Base-by-base conservation (phyloP, 2,888 invertebrate genomes). In the Spisula solida region DNA sequence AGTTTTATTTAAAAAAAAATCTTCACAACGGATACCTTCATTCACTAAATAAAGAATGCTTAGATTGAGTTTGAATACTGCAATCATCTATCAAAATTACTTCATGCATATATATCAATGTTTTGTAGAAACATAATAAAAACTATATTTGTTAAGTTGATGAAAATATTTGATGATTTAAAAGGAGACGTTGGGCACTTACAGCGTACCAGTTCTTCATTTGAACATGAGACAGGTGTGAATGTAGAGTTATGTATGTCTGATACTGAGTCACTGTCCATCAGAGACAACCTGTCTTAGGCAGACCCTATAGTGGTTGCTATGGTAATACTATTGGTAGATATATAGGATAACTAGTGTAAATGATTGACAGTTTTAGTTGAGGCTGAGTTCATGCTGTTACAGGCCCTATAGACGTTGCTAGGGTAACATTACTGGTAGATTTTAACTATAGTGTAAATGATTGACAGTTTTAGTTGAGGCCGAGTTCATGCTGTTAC, bases 221-320 rank as follows among this genome's bases (percentile, higher is more conserved):
- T 79, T 84, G 41, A 83, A 84, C 51, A 55, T 79, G 79, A 85
- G 79, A 51, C 85, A 85, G 48, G 85, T 55, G 41, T 85, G 85
- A 85, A 79, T 85, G 85, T 56, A 55, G 29, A 66, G 60, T 82
- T 25, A 51, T 75, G 79, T 29, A 75, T 85, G 85, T 51, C n/a
- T 85, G 85, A 29, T 51, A 41, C 29, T 34, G 75, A 75, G 55
- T 85, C 85, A 85, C 85, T 85, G 85, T 85, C 85, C 85, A 79
- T 85, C 85, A 56, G 56, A 51, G 51, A 51, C 51, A 14, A 51
- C 51, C 51, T 51, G 51, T 51, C 51, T 51, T 51, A 51, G 51
- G 51, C 51, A 51, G 16, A 56, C 1, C 25, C 1, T 70, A 29
- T 70, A 25, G 75, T 75, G 4, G 75, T 75, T 31, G 10, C 75